Percentiles rank a stretch among this genome's conserved stretches.
Evolutionary conservation across 2,797 vertebrate species (phyloP).

Genomic region (Lateolabrax maculatus): DNA sequence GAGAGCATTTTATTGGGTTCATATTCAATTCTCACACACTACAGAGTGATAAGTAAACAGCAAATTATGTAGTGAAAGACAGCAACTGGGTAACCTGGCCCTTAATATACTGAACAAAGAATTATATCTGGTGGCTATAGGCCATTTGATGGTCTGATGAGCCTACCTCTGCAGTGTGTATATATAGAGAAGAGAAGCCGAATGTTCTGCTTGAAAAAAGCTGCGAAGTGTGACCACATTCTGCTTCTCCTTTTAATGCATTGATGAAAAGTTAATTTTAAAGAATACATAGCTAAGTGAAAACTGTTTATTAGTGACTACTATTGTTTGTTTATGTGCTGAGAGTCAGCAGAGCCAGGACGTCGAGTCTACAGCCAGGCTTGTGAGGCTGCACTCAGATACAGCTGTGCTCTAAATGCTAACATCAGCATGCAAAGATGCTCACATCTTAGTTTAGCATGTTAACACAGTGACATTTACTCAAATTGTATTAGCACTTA

Average conservation of each 20-base stretch:
- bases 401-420: no score
- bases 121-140: constrained; percentile 14
- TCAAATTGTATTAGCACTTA: no score
- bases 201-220: constrained; percentile 10
- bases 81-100: constrained; percentile 3
- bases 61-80: constrained; percentile 18
- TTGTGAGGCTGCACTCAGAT: background rate
- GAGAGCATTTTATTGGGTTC: constrained; percentile 32
- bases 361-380: background rate
- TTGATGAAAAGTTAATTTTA: background rate
- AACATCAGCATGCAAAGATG: no score
- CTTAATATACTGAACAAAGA: constrained; percentile 27
- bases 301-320: background rate
- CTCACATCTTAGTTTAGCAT: no score
- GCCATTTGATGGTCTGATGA: constrained; percentile 15
- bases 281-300: background rate
- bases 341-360: background rate
- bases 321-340: background rate
- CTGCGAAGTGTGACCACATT: background rate
- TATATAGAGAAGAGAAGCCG: background rate
- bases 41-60: constrained; percentile 26
- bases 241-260: background rate
- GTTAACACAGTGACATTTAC: no score
- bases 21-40: constrained; percentile 4
- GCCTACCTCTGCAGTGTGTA: constrained; percentile 3